These are phyloP conservation scores for Premnoplex brunnescens DNA, from an alignment of 2,797 vertebrate genomes.

Conservation along the genomic window DNA sequence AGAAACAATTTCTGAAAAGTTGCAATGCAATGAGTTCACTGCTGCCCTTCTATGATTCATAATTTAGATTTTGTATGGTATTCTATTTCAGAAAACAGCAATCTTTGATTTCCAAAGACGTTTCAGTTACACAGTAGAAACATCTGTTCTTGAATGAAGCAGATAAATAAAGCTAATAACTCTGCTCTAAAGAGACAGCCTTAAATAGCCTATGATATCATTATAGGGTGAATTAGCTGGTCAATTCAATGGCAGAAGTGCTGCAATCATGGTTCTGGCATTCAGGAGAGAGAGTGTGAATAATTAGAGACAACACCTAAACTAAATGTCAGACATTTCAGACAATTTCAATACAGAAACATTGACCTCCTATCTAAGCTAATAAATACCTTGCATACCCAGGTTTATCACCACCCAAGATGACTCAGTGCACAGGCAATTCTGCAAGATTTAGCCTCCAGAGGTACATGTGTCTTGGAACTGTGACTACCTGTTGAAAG, in stretches of 20 bases:
- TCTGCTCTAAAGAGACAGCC: neutral
- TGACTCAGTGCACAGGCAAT: neutral
- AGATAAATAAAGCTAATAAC: slow-evolving; percentile 18
- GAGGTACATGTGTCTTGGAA: neutral
- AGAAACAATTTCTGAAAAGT: neutral
- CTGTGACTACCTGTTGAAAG: neutral
- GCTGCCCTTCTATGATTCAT: neutral
- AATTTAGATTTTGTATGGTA: neutral
- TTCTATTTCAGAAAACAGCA: neutral
- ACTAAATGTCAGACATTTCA: neutral
- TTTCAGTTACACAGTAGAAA: slow-evolving; percentile 21
- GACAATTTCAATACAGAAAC: neutral
- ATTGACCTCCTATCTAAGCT: neutral
- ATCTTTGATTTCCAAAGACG: neutral
- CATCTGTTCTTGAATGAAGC: slow-evolving; percentile 23
- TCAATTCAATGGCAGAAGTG: neutral
- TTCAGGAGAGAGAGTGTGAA: neutral
- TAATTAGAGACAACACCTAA: neutral
- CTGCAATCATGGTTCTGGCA: neutral
- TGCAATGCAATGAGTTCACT: neutral
- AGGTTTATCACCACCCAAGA: neutral
- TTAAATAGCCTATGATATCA: slow-evolving; percentile 12
- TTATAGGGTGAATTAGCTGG: neutral
- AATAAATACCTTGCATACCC: neutral
- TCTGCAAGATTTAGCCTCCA: neutral